phyloP scores from a whole-genome alignment of 2,888 invertebrate genomes.

The Lutraria lutraria region DNA sequence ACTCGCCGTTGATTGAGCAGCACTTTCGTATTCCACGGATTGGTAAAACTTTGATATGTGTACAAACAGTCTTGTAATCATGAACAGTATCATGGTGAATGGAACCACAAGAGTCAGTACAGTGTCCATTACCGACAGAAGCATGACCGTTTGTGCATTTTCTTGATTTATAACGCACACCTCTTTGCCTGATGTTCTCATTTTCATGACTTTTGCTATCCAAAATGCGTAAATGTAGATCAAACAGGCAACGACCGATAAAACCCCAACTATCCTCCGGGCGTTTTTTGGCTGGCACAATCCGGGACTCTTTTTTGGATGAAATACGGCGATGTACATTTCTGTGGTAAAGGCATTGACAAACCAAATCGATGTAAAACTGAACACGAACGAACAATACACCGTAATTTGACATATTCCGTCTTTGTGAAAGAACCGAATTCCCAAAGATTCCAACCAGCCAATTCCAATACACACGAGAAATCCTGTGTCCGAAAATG shows the following conservation, averaged over 20 bases:
- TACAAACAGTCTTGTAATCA: constrained; percentile 91
- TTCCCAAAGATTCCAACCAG: constrained; percentile 76
- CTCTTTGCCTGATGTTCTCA: constrained; percentile 35
- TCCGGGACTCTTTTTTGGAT: constrained; percentile 67
- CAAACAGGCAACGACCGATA: constrained; percentile 64
- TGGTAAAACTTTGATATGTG: constrained; percentile 88
- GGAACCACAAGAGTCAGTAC: constrained; percentile 92
- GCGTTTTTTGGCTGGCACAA: constrained; percentile 69
- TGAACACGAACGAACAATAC: constrained; percentile 77
- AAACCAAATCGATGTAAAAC: constrained; percentile 80
- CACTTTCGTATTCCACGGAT: constrained; percentile 49
- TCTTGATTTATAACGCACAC: constrained; percentile 66
- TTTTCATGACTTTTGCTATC: constrained; percentile 68
- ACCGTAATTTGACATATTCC: constrained; percentile 78
- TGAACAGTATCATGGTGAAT: constrained; percentile 90
- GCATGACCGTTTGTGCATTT: constrained; percentile 65
- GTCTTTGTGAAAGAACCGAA: constrained; percentile 71
- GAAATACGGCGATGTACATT: constrained; percentile 77
- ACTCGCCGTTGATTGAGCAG: constrained; percentile 38
- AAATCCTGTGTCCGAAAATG: constrained; percentile 77
- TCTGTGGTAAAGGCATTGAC: constrained; percentile 78
- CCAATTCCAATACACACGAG: constrained; percentile 74
- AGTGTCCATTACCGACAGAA: constrained; percentile 89
- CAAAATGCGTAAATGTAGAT: constrained; percentile 75
- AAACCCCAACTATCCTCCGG: constrained; percentile 62